A percentile compares a stretch with the other conserved stretches of the same genome.
Evolutionary conservation across 2,797 vertebrate genomes (phyloP).

Genomic region (Alfaro cultratus): DNA sequence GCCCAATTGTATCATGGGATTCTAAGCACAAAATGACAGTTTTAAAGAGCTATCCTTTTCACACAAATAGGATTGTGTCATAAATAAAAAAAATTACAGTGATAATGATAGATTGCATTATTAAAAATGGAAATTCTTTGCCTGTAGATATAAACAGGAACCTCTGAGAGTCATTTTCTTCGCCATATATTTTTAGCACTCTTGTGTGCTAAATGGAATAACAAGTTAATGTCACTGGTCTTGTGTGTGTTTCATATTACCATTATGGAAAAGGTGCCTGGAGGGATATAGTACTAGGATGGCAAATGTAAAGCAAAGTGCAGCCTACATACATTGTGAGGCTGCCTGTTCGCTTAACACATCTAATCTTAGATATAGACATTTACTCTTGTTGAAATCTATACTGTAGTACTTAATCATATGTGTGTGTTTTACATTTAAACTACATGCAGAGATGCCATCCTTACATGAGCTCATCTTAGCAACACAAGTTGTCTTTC

Average conservation of each 20-base stretch:
- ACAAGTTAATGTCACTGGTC: conserved; percentile 72
- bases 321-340: conserved; percentile 44
- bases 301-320: conserved; percentile 67
- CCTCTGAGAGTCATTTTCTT: conserved; percentile 32
- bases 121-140: conserved; percentile 41
- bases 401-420: conserved; percentile 11
- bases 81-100: conserved; percentile 33
- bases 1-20: background rate
- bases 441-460: background rate
- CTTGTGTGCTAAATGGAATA: conserved; percentile 55
- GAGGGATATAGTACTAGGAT: conserved; percentile 53
- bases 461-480: conserved; percentile 13
- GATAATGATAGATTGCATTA: conserved; percentile 49
- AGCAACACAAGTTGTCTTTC: conserved; percentile 39
- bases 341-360: conserved; percentile 43
- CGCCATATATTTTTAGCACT: conserved; percentile 46
- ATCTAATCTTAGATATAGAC: conserved; percentile 39
- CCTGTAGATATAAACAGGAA: conserved; percentile 29
- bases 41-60: conserved; percentile 21
- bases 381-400: conserved; percentile 34
- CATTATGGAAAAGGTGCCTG: conserved; percentile 66
- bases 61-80: conserved; percentile 26
- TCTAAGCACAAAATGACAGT: conserved; percentile 6
- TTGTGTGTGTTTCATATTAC: conserved; percentile 65
- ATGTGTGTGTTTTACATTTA: conserved; percentile 21